These are phyloP conservation scores for Agrypnus murinus DNA, from an alignment of 2,888 invertebrate genomes.

Conservation along the genomic window DNA sequence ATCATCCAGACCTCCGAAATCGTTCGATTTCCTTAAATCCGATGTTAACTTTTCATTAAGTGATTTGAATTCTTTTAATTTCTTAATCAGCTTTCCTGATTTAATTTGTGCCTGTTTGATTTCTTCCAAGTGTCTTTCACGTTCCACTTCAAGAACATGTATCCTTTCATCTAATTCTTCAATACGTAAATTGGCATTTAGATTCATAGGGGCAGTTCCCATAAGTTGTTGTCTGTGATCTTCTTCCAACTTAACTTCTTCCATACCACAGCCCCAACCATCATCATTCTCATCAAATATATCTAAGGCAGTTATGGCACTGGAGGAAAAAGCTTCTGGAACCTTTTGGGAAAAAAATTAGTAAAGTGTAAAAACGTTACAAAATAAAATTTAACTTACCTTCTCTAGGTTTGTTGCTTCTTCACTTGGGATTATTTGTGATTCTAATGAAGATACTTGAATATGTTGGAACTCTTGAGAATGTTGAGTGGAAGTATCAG, in stretches of 20 bases:
- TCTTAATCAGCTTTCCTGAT: slow-evolving; percentile 86
- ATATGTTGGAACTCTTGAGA: slow-evolving; percentile 5
- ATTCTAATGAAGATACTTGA: slow-evolving; percentile 32
- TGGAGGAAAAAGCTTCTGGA: neutral
- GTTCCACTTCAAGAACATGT: slow-evolving; percentile 75
- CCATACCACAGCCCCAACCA: slow-evolving; percentile 77
- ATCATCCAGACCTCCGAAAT: slow-evolving; percentile 76
- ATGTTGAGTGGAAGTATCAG: neutral
- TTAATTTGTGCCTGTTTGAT: slow-evolving; percentile 80
- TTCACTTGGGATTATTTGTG: slow-evolving; percentile 47
- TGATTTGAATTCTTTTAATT: slow-evolving; percentile 87
- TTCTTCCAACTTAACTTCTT: slow-evolving; percentile 73
- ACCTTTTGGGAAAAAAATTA: neutral
- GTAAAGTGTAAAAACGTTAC: neutral
- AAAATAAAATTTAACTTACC: slow-evolving; percentile 8
- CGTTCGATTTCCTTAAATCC: slow-evolving; percentile 66
- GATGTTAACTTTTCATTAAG: slow-evolving; percentile 77
- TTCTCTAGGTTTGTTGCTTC: slow-evolving; percentile 25
- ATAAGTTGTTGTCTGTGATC: slow-evolving; percentile 67
- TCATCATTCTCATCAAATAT: slow-evolving; percentile 73
- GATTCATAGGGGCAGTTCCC: slow-evolving; percentile 52
- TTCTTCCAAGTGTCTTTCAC: slow-evolving; percentile 76
- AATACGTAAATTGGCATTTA: slow-evolving; percentile 67
- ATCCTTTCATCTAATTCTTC: slow-evolving; percentile 77
- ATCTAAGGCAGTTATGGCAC: slow-evolving; percentile 44